These are phyloP conservation scores for Valencia hispanica DNA, from an alignment of 2,797 vertebrate species.

Conservation along the genomic window DNA sequence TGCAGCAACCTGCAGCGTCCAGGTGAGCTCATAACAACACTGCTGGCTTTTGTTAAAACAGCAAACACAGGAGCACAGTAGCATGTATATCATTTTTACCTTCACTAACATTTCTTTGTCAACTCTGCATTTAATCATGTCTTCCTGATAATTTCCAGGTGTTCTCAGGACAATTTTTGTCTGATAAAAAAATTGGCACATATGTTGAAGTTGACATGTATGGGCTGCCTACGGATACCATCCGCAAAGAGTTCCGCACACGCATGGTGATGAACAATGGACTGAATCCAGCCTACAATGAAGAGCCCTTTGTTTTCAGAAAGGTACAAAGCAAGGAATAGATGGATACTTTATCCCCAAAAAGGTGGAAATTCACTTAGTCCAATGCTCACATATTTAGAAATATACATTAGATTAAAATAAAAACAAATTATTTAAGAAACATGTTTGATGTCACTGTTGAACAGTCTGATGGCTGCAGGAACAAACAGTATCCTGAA, in stretches of 20 bases:
- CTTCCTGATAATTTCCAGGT: constrained; percentile 78
- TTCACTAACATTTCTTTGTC: background rate
- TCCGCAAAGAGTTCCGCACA: constrained; percentile 96
- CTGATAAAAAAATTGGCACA: constrained; percentile 97
- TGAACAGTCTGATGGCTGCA: too few species aligned
- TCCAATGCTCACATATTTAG: too few species aligned
- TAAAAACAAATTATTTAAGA: too few species aligned
- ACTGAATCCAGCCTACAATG: constrained; percentile 97
- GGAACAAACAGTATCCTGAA: too few species aligned
- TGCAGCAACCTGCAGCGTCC: constrained; percentile 96
- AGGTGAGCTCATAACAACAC: constrained; percentile 79
- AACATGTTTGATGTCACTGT: too few species aligned
- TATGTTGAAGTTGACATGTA: constrained; percentile 99
- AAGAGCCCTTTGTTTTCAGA: constrained; percentile 97
- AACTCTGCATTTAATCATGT: background rate
- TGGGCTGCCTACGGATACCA: constrained; percentile 96
- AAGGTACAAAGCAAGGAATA: constrained; percentile 83
- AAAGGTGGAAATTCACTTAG: too few species aligned
- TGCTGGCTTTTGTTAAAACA: background rate
- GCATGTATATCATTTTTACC: background rate
- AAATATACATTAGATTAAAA: too few species aligned
- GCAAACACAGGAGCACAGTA: background rate
- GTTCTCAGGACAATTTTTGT: constrained; percentile 97
- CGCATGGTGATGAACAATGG: constrained; percentile 99
- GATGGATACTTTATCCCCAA: too few species aligned